Conservation (phyloP, 2,113 vertebrate species). For the Camelus dromedarius region DNA sequence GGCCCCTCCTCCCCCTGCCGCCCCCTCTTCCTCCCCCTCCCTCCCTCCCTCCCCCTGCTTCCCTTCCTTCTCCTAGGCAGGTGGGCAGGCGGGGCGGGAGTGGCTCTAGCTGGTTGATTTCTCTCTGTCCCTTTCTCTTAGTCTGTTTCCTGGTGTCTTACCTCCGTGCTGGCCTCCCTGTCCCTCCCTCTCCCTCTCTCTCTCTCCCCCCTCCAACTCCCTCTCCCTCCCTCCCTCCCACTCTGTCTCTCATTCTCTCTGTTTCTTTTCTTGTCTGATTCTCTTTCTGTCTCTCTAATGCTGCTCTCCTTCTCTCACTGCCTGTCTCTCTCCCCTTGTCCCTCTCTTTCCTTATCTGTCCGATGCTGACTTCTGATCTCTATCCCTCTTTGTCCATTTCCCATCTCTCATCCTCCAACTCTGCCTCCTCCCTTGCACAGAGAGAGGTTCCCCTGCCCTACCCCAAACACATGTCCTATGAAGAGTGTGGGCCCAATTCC, state of each 20-base stretch:
- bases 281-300: neutral
- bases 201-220: neutral
- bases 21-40: too few relatives aligned
- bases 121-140: neutral
- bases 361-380: neutral
- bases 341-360: neutral
- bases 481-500: neutral
- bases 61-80: neutral
- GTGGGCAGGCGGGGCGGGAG: neutral
- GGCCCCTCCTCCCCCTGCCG: neutral
- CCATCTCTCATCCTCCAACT: neutral
- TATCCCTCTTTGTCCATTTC: neutral
- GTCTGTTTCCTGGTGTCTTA: neutral
- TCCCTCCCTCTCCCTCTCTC: accelerated
- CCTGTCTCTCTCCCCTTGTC: neutral
- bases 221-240: neutral
- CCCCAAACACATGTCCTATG: too few relatives aligned
- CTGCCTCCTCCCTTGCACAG: neutral
- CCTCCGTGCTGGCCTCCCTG: neutral
- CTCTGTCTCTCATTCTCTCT: neutral
- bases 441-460: too few relatives aligned
- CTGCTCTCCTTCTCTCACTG: neutral
- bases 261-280: neutral
- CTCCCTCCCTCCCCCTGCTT: neutral
- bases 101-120: neutral